phyloP scores from a whole-genome alignment of 2,888 invertebrate genomes.

The Cacoxenus indagator region DNA sequence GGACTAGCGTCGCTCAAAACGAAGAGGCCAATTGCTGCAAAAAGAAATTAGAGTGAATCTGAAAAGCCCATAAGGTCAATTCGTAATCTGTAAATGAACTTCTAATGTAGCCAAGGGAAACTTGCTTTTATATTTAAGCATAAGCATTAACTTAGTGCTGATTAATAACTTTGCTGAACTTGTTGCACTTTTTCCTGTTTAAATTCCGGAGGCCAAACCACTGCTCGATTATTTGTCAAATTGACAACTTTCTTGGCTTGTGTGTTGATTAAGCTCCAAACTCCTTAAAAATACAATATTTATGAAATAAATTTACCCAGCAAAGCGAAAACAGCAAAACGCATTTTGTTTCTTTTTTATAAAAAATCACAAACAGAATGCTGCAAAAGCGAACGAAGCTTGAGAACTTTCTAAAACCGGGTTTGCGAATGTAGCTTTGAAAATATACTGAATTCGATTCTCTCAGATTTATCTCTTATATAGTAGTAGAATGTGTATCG shows the following conservation, averaged over 20 bases:
- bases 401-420: slow-evolving; percentile 41
- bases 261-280: too few relatives aligned
- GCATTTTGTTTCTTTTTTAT: slow-evolving; percentile 65
- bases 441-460: slow-evolving; percentile 56
- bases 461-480: slow-evolving; percentile 56
- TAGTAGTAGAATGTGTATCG: too few relatives aligned
- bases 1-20: slow-evolving; percentile 55
- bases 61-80: background rate
- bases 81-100: background rate
- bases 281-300: too few relatives aligned
- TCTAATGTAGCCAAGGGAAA: background rate
- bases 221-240: too few relatives aligned
- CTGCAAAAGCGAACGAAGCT: slow-evolving; percentile 29
- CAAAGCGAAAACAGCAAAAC: slow-evolving; percentile 56
- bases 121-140: background rate
- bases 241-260: too few relatives aligned
- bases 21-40: slow-evolving; percentile 54
- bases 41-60: background rate
- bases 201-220: background rate
- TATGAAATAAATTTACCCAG: too few relatives aligned
- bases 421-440: slow-evolving; percentile 38
- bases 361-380: slow-evolving; percentile 33
- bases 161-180: slow-evolving; percentile 9
- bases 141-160: background rate
- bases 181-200: background rate